Evolutionary conservation across 2,797 vertebrate genomes (phyloP), one percentile per base, ranked within the genome.

Genomic region (Falco naumanni): DNA sequence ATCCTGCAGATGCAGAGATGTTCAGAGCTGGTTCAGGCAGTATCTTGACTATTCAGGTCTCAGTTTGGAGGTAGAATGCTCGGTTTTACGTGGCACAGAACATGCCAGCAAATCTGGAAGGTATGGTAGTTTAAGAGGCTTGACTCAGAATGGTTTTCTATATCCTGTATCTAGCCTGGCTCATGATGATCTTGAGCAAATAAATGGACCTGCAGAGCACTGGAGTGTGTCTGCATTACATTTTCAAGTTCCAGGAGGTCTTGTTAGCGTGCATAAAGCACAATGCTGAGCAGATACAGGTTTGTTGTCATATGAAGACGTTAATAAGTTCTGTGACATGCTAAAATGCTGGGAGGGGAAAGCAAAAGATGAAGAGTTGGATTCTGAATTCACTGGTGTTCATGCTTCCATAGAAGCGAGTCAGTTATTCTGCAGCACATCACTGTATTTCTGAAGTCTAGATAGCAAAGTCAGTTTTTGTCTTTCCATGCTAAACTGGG

Each of bases 1-100:
- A 57, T 85, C 63, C 47, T 91, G 83, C 89, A 75, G 90, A 43
- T 63, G 66, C 66, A 76, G 59, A 76, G 71, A 33, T 83, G 71
- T 53, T 85, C 34, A 82, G 74, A 76, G 64, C 64, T 45, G 29
- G 11, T 76, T 93, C 43, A 39, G 83, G 33, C 66, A 68, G 41
- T 31, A 18, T 39, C 25, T 26, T 47, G n/a, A 39, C 45, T 51
- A 4, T 37, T 82, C 39, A 60, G 33, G 22, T 37, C 51, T 64
- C 4, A 3, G 3, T 51, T 79, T 1, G 0, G 31, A 45, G 79
- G 21, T 34, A 22, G 31, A 79, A 19, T 2, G 1, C 31, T 69
- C 24, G 41, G 8, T 22, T 82, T 93, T 50, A 10, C 1, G 1
- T 60, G 63, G 54, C 31, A 31, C 25, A 39, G 50, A 69, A 16